Evolutionary conservation across 1,140 invertebrate genomes (phyloP), one percentile per base, ranked within the genome.

Genomic region (Meloidogyne chitwoodi): DNA sequence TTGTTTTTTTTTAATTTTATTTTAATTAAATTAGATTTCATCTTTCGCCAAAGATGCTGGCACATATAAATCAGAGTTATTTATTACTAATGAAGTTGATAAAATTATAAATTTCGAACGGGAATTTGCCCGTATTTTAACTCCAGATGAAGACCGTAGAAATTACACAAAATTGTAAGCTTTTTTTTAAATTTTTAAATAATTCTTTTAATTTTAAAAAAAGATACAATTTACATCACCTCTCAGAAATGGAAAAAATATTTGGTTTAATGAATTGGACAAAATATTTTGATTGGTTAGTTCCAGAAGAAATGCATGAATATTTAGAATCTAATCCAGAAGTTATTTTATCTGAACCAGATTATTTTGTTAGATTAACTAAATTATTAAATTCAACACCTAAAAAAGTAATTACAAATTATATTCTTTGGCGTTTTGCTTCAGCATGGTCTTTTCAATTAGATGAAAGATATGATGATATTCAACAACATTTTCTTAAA

Each of bases 101-200:
- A 70, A 72, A 29, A 79, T 83, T 10, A 19, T 77, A n/a, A 22
- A 62, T n/a, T 85, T 85, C 61, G 84, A 85, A 41, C 84, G 80
- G 27, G 34, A 86, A 67, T 85, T 87, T 31, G 84, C 84, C 0
- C 29, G 68, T 31, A 86, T 85, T 65, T 31, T 83, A 24, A 77
- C 82, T 22, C 79, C 84, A 12, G 85, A 85, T 64, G 84, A 85
- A 16, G 71, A 85, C 6, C 68, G 84, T 16, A 62, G 84, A 44
- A 85, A 85, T 48, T 85, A 69, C 26, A 81, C 85, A 6, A 73
- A 74, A 44, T 76, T 85, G 74, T 73, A 16, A 63, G 26, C 6
- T 24, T 6, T 2, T 19, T 44, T 44, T 70, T 56, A 29, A n/a
- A 27, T 22, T 24, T 19, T 62, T 44, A 29, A 26, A 19, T n/a